These are phyloP conservation scores for Drosophila mulleri DNA, from an alignment of 2,888 invertebrate species.

Conservation along the genomic window DNA sequence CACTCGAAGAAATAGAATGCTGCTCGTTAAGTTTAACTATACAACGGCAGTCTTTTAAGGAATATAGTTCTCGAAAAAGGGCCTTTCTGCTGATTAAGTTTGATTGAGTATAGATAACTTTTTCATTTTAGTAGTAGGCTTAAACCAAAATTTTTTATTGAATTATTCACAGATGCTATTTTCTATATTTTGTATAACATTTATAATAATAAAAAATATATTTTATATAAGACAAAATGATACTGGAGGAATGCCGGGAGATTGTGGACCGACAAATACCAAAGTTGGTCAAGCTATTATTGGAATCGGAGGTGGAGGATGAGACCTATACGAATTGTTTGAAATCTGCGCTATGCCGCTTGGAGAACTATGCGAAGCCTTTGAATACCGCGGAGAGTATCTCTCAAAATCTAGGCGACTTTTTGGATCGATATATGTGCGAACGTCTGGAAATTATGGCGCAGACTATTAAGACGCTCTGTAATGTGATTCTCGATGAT, in stretches of 20 bases:
- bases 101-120: not conserved
- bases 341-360: not conserved
- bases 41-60: not conserved
- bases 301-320: constrained; percentile 1
- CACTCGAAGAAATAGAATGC: not conserved
- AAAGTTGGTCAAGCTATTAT: constrained; percentile 28
- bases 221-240: constrained; percentile 13
- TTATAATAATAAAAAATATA: constrained; percentile 15
- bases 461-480: constrained; percentile 23
- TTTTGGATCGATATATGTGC: constrained; percentile 34
- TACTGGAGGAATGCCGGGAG: not conserved
- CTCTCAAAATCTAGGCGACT: constrained; percentile 16
- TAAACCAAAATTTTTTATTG: not conserved
- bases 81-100: not conserved
- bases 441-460: constrained; percentile 30
- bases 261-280: constrained; percentile 20
- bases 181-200: constrained; percentile 6
- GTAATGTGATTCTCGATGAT: constrained; percentile 36
- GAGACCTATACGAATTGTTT: constrained; percentile 16
- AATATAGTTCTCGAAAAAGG: no score
- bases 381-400: not conserved
- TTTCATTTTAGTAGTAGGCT: no score
- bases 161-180: constrained; percentile 1
- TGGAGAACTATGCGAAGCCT: not conserved
- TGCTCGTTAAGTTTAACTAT: not conserved